Base-by-base conservation (phyloP, 2,113 vertebrate species). In the Protomyctophum bolini region DNA sequence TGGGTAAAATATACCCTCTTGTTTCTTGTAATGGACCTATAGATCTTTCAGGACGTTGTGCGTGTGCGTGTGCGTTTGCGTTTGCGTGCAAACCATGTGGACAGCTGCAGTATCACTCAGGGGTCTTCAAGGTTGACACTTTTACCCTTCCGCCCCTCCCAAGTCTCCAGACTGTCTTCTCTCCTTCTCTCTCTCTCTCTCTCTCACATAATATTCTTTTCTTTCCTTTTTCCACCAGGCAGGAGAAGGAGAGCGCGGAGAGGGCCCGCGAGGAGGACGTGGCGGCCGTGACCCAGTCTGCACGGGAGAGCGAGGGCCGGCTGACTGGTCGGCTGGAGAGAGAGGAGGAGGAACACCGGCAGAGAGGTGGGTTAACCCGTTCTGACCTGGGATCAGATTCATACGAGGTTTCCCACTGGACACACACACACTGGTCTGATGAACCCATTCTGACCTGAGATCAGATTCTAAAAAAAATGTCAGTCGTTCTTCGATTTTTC, bases 341-440 rank as follows among this genome's bases (percentile, higher is more conserved):
- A 94, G 95, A 93, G 83, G 96, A 98, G 83, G 87, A 94, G 83
- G 93, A 95, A 92, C 94, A 97, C 91, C 94, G 95, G 91, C 93
- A 88, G 92, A 95, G 92, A 93, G 97, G 97, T 95, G 93, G 93
- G 95, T n/a, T n/a, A n/a, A n/a, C n/a, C n/a, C n/a, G n/a, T n/a
- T n/a, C n/a, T n/a, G n/a, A n/a, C n/a, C n/a, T n/a, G n/a, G n/a
- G n/a, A n/a, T n/a, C n/a, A n/a, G n/a, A n/a, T n/a, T n/a, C n/a
- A n/a, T n/a, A n/a, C n/a, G n/a, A n/a, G n/a, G n/a, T n/a, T n/a
- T n/a, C n/a, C n/a, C n/a, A n/a, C n/a, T n/a, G n/a, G n/a, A n/a
- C n/a, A n/a, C n/a, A n/a, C n/a, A n/a, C n/a, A n/a, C n/a, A n/a
- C n/a, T n/a, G n/a, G n/a, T n/a, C n/a, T n/a, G n/a, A n/a, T n/a